Conservation (phyloP, 2,888 invertebrate genomes). For the Tachina fera region DNA sequence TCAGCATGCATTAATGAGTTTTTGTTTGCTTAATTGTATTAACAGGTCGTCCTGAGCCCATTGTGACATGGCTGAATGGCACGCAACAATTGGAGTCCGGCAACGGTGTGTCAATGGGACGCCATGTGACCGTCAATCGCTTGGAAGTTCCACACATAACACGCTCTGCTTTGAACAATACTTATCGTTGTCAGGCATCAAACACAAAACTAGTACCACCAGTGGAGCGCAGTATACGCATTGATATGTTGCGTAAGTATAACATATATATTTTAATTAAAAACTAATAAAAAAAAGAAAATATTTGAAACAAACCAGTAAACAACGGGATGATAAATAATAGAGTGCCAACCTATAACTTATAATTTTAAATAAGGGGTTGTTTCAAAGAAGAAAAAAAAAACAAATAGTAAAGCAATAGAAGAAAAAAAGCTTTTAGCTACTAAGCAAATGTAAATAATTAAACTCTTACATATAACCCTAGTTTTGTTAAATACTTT, state of each 20-base stretch:
- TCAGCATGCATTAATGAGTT: conserved; percentile 58
- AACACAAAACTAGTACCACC: conserved; percentile 94
- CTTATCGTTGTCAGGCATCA: conserved; percentile 93
- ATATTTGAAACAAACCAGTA: conserved; percentile 1
- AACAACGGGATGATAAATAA: background rate
- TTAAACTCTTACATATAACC: conserved; percentile 2
- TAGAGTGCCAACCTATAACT: background rate
- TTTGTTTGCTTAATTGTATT: conserved; percentile 49
- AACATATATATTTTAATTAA: conserved; percentile 23
- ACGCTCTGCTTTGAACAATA: conserved; percentile 91
- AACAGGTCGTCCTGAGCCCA: conserved; percentile 91
- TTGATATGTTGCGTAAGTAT: conserved; percentile 92
- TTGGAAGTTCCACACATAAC: conserved; percentile 89
- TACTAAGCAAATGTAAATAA: conserved; percentile 10
- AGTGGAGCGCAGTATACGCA: conserved; percentile 90
- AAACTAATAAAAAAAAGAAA: background rate
- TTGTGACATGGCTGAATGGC: conserved; percentile 93
- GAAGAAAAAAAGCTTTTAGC: background rate
- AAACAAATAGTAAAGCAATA: background rate
- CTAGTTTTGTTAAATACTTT: background rate
- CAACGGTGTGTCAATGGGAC: conserved; percentile 87
- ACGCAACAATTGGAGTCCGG: conserved; percentile 89
- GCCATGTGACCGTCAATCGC: conserved; percentile 91
- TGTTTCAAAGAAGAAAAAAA: background rate
- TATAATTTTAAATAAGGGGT: background rate